Conservation (phyloP, 2,113 vertebrate genomes). For the Eurypyga helias region DNA sequence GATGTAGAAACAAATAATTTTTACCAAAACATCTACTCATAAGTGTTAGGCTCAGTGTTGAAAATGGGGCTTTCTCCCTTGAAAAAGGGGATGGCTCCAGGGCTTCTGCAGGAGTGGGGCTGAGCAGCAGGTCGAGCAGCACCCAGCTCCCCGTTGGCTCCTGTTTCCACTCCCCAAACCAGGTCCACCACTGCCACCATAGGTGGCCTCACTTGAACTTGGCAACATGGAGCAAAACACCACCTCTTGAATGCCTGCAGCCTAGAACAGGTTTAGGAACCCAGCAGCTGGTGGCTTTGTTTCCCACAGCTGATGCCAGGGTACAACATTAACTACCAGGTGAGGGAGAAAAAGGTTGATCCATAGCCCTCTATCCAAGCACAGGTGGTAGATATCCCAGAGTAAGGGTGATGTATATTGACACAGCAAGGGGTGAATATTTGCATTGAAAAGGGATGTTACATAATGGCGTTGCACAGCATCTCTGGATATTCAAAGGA, state of each 20-base stretch:
- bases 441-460: background rate
- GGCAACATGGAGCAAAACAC: background rate
- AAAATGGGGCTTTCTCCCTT: background rate
- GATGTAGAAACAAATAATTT: background rate
- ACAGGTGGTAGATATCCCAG: background rate
- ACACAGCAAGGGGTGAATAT: background rate
- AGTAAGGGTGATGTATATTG: background rate
- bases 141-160: fast-evolving
- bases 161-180: background rate
- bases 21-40: background rate
- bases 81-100: background rate
- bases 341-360: background rate
- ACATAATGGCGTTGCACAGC: background rate
- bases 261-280: background rate
- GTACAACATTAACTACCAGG: background rate
- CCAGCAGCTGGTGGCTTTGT: background rate
- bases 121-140: background rate
- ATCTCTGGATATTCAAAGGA: background rate
- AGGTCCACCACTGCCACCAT: background rate
- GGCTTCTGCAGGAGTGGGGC: background rate
- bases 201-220: background rate
- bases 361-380: background rate
- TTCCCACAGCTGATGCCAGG: background rate
- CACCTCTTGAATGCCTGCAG: background rate
- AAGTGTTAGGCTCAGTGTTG: background rate